A percentile compares a stretch with the other conserved stretches of the same genome.
phyloP scores from a whole-genome alignment of 2,888 invertebrate species.

The Drymonia ruficornis region DNA sequence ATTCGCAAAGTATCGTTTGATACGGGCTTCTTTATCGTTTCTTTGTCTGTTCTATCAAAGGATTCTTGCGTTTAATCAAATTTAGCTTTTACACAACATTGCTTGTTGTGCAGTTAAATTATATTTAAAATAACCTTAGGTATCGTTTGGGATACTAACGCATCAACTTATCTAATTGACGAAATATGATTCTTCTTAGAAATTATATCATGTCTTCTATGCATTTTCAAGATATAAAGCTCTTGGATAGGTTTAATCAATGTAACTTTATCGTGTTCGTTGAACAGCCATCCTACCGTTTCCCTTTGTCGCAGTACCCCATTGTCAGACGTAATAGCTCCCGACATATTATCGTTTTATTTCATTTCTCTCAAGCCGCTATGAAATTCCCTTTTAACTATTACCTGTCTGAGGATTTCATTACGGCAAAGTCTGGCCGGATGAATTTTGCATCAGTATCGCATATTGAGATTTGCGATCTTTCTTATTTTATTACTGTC shows the following conservation, averaged over 20 bases:
- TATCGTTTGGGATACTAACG: no score
- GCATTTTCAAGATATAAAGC: no score
- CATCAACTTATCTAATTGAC: no score
- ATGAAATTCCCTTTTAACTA: slow-evolving; percentile 70
- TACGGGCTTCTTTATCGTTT: slow-evolving; percentile 68
- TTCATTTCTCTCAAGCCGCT: slow-evolving; percentile 66
- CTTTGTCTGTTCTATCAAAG: slow-evolving; percentile 70
- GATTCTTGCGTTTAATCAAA: slow-evolving; percentile 50
- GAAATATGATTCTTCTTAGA: not conserved
- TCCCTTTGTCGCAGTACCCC: slow-evolving; percentile 67
- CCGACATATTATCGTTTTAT: slow-evolving; percentile 76
- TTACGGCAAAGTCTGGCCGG: slow-evolving; percentile 43
- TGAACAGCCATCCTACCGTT: slow-evolving; percentile 65
- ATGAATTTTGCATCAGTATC: slow-evolving; percentile 40
- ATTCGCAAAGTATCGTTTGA: slow-evolving; percentile 65
- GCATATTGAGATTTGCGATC: slow-evolving; percentile 3
- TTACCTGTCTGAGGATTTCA: slow-evolving; percentile 60
- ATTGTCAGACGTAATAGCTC: slow-evolving; percentile 71
- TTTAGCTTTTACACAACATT: slow-evolving; percentile 29
- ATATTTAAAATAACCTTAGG: slow-evolving; percentile 11
- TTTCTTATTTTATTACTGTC: slow-evolving; percentile 10
- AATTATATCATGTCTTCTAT: not conserved
- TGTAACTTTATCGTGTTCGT: slow-evolving; percentile 68
- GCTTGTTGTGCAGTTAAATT: slow-evolving; percentile 16
- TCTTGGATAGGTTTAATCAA: slow-evolving; percentile 45